Conservation (phyloP, 2,888 invertebrate species). For the Ormyrus thymus region DNA sequence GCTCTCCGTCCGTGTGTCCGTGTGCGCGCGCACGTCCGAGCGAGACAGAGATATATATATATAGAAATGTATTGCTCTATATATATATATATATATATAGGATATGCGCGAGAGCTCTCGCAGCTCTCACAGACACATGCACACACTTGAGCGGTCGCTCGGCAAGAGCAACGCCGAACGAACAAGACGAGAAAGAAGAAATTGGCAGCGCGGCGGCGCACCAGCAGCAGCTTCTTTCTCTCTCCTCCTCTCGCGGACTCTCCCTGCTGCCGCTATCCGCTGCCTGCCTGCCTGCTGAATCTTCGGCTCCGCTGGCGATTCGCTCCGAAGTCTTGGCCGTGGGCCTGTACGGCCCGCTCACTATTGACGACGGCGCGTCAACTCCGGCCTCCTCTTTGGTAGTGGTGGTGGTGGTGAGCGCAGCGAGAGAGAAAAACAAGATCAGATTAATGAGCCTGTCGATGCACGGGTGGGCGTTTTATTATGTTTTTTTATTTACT, state of each 20-base stretch:
- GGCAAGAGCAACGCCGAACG: no score
- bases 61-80: background rate
- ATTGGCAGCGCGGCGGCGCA: conserved; percentile 23
- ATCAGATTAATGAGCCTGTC: no score
- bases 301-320: no score
- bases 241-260: conserved; percentile 16
- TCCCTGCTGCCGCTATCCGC: conserved; percentile 12
- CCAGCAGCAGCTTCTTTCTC: conserved; percentile 17
- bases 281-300: background rate
- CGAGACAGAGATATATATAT: background rate
- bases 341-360: no score
- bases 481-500: no score
- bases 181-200: conserved; percentile 8
- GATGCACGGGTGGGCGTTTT: no score
- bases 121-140: no score
- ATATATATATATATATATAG: background rate
- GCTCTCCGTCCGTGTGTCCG: background rate
- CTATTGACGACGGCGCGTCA: background rate
- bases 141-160: no score
- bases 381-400: background rate
- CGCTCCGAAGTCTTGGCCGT: no score
- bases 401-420: background rate
- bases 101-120: background rate
- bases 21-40: background rate
- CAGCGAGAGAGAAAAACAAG: background rate